Conservation (phyloP, 2,797 vertebrate genomes). For the Gallinago nigripennis region DNA sequence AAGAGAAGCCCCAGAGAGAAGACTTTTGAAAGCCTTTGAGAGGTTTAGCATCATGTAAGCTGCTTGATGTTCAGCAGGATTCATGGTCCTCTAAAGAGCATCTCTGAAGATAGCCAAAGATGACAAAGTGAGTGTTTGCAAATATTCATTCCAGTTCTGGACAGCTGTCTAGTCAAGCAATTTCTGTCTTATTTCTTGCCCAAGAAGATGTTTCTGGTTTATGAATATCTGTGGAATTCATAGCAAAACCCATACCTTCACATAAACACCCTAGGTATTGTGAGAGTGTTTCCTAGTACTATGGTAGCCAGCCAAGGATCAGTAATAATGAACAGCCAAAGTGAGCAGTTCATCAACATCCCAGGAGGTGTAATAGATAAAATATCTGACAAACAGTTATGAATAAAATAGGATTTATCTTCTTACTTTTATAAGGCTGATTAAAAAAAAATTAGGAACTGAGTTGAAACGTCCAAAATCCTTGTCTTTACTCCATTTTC, state of each 20-base stretch:
- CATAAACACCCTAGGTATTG: accelerated
- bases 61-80: neutral
- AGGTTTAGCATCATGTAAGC: neutral
- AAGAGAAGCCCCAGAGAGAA: neutral
- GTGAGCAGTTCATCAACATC: neutral
- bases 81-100: neutral
- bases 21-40: neutral
- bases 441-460: neutral
- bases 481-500: neutral
- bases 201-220: neutral
- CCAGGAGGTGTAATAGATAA: neutral
- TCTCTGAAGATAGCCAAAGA: neutral
- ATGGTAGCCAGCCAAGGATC: neutral
- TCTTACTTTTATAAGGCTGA: neutral
- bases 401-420: neutral
- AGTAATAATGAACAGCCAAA: neutral
- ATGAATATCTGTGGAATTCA: neutral
- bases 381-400: neutral
- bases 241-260: neutral
- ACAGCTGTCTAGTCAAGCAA: neutral
- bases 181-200: neutral
- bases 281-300: neutral
- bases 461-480: neutral
- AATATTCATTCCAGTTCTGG: neutral
- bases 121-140: neutral